These are phyloP conservation scores for Pocillopora grandis DNA, from an alignment of 92 coral and sea anemone species.

Conservation along the genomic window DNA sequence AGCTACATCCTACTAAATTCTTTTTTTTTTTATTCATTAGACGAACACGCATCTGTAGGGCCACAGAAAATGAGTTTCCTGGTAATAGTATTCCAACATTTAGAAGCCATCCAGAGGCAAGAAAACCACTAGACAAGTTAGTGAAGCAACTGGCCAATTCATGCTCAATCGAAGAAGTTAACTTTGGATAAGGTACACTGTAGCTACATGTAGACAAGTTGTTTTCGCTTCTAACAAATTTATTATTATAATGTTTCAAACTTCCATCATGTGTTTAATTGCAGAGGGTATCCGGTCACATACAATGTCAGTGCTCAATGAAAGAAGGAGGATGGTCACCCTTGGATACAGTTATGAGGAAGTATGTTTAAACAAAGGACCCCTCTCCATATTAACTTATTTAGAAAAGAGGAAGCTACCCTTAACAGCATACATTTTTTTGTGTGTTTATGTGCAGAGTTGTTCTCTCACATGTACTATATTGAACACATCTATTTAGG, in stretches of 20 bases:
- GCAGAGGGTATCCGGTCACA: slow-evolving; percentile 46
- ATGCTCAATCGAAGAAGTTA: neutral
- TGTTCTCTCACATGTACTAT: slow-evolving; percentile 1
- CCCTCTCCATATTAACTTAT: neutral
- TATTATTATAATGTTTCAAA: neutral
- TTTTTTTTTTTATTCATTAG: neutral
- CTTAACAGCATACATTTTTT: neutral
- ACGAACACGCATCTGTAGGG: neutral
- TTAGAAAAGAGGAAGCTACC: neutral
- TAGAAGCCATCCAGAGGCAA: slow-evolving; percentile 22
- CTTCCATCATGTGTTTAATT: neutral
- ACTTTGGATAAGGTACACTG: slow-evolving; percentile 27
- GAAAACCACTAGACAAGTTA: slow-evolving; percentile 5
- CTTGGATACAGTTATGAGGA: slow-evolving; percentile 41
- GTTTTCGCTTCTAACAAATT: neutral
- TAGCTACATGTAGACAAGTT: neutral
- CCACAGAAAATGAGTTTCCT: slow-evolving; percentile 9
- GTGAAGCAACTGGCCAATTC: slow-evolving; percentile 7
- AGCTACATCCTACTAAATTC: neutral
- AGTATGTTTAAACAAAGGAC: neutral
- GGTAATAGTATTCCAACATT: slow-evolving; percentile 1
- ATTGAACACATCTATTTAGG: slow-evolving; percentile 13
- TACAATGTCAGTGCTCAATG: slow-evolving; percentile 40
- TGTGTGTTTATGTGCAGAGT: neutral
- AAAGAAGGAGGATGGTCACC: slow-evolving; percentile 50